Evolutionary conservation across 2,888 invertebrate species (phyloP).

Genomic region (Trissolcus japonicus): DNA sequence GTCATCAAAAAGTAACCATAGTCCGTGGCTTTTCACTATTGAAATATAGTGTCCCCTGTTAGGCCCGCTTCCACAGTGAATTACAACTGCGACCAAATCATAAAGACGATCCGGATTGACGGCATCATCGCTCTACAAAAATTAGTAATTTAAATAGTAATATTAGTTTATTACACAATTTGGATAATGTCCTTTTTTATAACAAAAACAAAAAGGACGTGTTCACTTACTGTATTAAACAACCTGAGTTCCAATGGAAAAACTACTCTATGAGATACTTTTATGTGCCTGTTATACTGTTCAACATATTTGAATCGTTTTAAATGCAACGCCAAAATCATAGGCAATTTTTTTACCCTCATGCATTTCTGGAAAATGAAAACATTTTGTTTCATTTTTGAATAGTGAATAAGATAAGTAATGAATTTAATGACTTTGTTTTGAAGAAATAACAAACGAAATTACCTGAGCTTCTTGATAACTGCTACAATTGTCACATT

Average conservation of each 20-base stretch:
- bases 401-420: no score
- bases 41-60: conserved; percentile 99
- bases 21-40: conserved; percentile 92
- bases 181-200: background rate
- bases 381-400: no score
- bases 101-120: conserved; percentile 98
- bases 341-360: conserved; percentile 98
- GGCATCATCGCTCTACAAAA: conserved; percentile 90
- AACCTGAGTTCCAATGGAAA: conserved; percentile 98
- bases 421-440: no score
- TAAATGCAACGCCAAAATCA: conserved; percentile 97
- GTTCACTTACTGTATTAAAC: conserved; percentile 92
- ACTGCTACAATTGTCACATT: conserved; percentile 99
- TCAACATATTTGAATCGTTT: conserved; percentile 99
- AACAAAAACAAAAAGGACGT: conserved; percentile 1
- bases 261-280: conserved; percentile 98
- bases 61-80: conserved; percentile 97
- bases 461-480: conserved; percentile 96
- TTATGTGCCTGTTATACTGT: conserved; percentile 98
- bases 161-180: no score
- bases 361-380: conserved; percentile 84
- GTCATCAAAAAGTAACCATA: conserved; percentile 99
- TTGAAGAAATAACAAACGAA: no score
- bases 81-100: conserved; percentile 98
- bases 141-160: background rate